These are phyloP conservation scores for Zonitis immaculata DNA, from an alignment of 2,888 invertebrate species.

Conservation along the genomic window DNA sequence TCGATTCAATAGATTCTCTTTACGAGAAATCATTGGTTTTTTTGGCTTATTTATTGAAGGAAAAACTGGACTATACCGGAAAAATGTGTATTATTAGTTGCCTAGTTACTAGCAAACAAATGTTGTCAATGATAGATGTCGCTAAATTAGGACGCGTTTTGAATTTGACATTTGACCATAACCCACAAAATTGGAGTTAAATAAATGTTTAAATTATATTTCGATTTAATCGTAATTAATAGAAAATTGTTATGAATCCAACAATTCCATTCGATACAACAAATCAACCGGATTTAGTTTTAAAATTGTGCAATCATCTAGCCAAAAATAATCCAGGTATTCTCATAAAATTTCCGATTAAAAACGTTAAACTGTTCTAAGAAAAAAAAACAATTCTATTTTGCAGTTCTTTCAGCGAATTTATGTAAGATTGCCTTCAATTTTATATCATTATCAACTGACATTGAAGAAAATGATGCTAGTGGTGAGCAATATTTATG, in stretches of 20 bases:
- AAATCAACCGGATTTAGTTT: conserved; percentile 30
- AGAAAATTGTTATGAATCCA: not conserved
- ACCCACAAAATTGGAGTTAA: conserved; percentile 4
- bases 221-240: not conserved
- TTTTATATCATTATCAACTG: conserved; percentile 29
- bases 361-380: not conserved
- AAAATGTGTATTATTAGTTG: conserved; percentile 11
- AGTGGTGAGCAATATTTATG: conserved; percentile 36
- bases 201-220: not conserved
- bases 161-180: conserved; percentile 14
- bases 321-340: conserved; percentile 39
- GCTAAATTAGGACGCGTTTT: not conserved
- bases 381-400: not conserved
- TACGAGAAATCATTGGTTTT: conserved; percentile 59
- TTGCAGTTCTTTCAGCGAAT: conserved; percentile 34
- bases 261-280: conserved; percentile 19
- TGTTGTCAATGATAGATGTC: not conserved
- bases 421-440: conserved; percentile 34
- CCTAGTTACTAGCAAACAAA: not conserved
- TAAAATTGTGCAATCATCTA: conserved; percentile 42
- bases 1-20: conserved; percentile 64
- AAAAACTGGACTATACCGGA: no score
- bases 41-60: no score
- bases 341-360: conserved; percentile 2
- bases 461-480: conserved; percentile 19